A percentile compares a stretch with the other conserved stretches of the same genome.
These are phyloP conservation scores for Vollenhovia emeryi DNA, from an alignment of 1,140 invertebrate genomes.

Conservation along the genomic window DNA sequence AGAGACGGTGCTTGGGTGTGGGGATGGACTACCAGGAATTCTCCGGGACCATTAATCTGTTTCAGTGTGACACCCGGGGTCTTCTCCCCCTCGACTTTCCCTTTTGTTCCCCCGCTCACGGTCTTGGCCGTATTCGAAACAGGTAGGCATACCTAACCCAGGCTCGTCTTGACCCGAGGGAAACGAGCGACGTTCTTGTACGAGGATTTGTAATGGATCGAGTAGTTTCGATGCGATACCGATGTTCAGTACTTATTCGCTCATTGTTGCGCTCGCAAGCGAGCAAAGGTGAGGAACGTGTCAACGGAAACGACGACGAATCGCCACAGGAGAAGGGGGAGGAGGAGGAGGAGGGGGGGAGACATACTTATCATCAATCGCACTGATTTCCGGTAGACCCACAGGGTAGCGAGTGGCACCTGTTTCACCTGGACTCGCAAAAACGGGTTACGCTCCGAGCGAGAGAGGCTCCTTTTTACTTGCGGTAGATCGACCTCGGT, in stretches of 20 bases:
- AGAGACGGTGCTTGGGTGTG: constrained; percentile 67
- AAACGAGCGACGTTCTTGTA: constrained; percentile 73
- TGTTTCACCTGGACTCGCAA: constrained; percentile 8
- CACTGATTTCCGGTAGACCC: not conserved
- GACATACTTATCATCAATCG: not conserved
- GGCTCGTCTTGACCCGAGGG: constrained; percentile 70
- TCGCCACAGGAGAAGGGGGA: too few relatives aligned
- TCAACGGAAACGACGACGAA: not conserved
- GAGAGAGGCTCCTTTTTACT: constrained; percentile 29
- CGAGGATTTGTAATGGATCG: constrained; percentile 69
- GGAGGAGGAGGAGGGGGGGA: too few relatives aligned
- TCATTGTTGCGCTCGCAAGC: not conserved
- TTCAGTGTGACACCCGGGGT: constrained; percentile 79
- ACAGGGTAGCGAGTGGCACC: not conserved
- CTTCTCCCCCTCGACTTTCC: constrained; percentile 53
- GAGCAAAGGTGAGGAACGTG: too few relatives aligned
- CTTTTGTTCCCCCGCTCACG: constrained; percentile 12
- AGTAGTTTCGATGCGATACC: constrained; percentile 17
- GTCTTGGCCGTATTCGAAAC: constrained; percentile 22
- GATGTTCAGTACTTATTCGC: not conserved
- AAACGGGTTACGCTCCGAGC: constrained; percentile 12
- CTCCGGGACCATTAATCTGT: constrained; percentile 83
- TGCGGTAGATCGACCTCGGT: constrained; percentile 11
- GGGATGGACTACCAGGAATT: constrained; percentile 82
- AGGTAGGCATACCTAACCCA: constrained; percentile 69